Conservation (phyloP, 2,888 invertebrate genomes). For the Zygaena filipendulae region DNA sequence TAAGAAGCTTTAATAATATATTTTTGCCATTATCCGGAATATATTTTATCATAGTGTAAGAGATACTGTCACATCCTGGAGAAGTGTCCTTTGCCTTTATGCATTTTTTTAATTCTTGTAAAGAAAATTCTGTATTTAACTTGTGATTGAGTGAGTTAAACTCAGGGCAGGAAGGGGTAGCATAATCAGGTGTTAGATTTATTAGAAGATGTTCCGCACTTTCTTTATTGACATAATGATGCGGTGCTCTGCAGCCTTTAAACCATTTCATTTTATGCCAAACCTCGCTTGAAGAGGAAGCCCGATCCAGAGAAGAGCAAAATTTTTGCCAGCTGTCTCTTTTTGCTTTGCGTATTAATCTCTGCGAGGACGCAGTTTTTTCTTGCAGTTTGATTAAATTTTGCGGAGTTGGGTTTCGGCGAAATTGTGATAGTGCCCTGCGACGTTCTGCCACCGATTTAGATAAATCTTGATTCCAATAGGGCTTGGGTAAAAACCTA, state of each 20-base stretch:
- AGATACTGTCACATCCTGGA: constrained; percentile 10
- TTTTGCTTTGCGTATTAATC: constrained; percentile 10
- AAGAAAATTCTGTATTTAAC: constrained; percentile 5
- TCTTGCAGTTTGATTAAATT: too few species aligned
- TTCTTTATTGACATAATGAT: constrained; percentile 5
- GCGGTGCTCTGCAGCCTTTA: constrained; percentile 5
- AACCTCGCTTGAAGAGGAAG: constrained; percentile 10
- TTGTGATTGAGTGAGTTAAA: constrained; percentile 5
- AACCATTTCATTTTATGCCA: constrained; percentile 16
- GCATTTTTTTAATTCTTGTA: constrained; percentile 11
- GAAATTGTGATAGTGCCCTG: too few species aligned
- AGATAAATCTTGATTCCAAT: too few species aligned
- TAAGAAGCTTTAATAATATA: constrained; percentile 3
- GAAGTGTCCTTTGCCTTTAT: constrained; percentile 11
- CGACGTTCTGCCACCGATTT: too few species aligned
- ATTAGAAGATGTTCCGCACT: constrained; percentile 6
- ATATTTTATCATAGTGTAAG: constrained; percentile 7
- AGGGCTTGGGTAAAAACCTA: too few species aligned
- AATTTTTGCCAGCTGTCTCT: too few species aligned
- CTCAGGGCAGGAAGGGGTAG: constrained; percentile 2
- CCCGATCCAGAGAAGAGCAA: constrained; percentile 10
- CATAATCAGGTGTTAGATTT: constrained; percentile 12
- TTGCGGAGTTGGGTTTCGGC: too few species aligned
- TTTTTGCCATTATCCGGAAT: constrained; percentile 1
- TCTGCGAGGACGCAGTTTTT: constrained; percentile 8